Evolutionary conservation across 2,113 vertebrate species (phyloP), one percentile per base, ranked within the genome.

Genomic region (Chascanopsetta lugubris): DNA sequence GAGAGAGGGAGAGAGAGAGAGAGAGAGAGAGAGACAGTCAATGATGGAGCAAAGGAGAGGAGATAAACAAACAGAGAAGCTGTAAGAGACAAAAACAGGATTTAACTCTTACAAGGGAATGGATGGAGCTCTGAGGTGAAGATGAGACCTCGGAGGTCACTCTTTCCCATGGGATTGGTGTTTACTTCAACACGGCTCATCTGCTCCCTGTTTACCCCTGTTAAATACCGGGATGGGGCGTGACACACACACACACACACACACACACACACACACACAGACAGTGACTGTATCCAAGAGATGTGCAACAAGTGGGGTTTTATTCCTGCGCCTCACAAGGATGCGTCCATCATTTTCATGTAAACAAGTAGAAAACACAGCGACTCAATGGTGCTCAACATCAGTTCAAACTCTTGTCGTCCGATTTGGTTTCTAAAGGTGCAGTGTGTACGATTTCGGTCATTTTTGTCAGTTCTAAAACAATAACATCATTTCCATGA

Each of bases 51-150:
- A 72, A 57, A 75, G 56, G 63, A 66, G 82, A 84, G 77, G 49
- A 87, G 79, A 85, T 85, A 84, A 86, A 77, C 85, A 91, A 87
- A 90, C 77, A 90, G 84, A 83, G 62, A 58, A 62, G 78, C 78
- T 66, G 73, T 77, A 61, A 59, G 74, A 76, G 51, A 88, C 82
- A 89, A 87, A 74, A 54, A 32, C 40, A 11, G 79, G 87, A 79
- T 87, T 88, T 82, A 86, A 78, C 75, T 60, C 59, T 76, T 61
- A 83, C 85, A 80, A 77, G 70, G 64, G 66, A 74, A 73, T 60
- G 72, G 70, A 75, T 45, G 50, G 42, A 75, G 84, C 78, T 83
- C 53, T 64, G 61, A 85, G 83, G 77, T 87, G 80, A 79, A 83
- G 32, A 67, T 64, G 75, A 77, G 78, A 76, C 77, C 85, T 85